A percentile compares a stretch with the other conserved stretches of the same genome.
phyloP scores from a whole-genome alignment of 2,797 vertebrate species.

The Heteromormyrus szaboi region DNA sequence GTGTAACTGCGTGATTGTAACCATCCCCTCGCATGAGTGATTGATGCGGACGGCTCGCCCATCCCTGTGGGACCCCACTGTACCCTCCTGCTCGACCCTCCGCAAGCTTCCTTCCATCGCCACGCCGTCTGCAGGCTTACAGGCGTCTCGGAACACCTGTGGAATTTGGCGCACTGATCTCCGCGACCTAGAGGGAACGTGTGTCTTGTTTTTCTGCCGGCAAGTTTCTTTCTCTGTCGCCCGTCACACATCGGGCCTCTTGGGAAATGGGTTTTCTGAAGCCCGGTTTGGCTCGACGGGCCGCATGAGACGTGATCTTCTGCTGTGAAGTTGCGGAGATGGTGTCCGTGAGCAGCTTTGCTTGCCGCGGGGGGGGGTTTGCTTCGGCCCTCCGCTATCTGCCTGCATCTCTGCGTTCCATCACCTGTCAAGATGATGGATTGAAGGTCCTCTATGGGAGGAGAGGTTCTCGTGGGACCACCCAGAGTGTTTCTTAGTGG shows the following conservation, averaged over 20 bases:
- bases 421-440: neutral
- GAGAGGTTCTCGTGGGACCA: neutral
- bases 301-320: neutral
- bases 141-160: neutral
- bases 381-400: neutral
- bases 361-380: neutral
- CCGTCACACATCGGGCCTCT: neutral
- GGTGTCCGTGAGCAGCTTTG: neutral
- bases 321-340: neutral
- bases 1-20: neutral
- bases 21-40: neutral
- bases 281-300: neutral
- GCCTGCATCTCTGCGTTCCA: neutral
- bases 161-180: neutral
- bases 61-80: too few species aligned
- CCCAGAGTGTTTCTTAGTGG: neutral
- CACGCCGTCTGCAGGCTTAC: neutral
- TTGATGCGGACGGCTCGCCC: too few species aligned
- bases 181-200: neutral
- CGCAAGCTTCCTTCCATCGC: neutral
- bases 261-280: neutral
- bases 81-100: neutral
- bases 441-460: neutral
- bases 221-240: neutral
- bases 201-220: neutral